Evolutionary conservation across 2,113 vertebrate genomes (phyloP).

Genomic region (Sebastes fasciatus): DNA sequence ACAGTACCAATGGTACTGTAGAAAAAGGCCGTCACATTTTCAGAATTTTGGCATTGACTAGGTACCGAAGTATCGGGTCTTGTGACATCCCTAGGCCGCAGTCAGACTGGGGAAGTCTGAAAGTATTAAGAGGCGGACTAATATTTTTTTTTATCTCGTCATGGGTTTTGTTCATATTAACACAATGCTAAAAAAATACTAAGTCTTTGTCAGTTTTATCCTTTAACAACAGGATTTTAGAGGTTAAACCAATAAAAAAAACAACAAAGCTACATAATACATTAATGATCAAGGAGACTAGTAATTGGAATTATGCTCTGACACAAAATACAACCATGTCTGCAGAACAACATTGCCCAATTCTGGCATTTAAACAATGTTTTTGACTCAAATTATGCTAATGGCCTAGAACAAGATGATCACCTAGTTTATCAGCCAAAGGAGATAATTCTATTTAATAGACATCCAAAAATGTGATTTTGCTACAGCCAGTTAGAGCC

Average conservation of each 20-base stretch:
- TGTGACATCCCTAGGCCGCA: too few relatives aligned
- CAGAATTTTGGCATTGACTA: too few relatives aligned
- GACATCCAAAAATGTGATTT: constrained; percentile 15
- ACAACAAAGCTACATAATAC: not conserved
- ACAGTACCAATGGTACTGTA: too few relatives aligned
- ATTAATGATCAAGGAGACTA: not conserved
- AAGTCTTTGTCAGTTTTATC: not conserved
- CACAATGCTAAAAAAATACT: not conserved
- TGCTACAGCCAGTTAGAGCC: not conserved
- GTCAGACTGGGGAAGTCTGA: too few relatives aligned
- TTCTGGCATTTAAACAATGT: constrained; percentile 18
- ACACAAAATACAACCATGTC: not conserved
- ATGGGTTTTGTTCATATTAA: not conserved
- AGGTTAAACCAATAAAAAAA: not conserved
- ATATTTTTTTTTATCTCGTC: not conserved
- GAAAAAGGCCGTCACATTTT: too few relatives aligned
- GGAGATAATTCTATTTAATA: not conserved
- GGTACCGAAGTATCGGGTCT: too few relatives aligned
- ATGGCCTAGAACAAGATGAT: not conserved
- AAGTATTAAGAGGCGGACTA: too few relatives aligned
- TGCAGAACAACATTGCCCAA: not conserved
- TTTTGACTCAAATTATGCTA: constrained; percentile 35
- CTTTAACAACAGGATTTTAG: not conserved
- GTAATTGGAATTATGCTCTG: not conserved
- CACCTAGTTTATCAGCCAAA: constrained; percentile 35